Percentiles rank a stretch among this genome's conserved stretches.
Conservation (phyloP, 2,113 vertebrate genomes). For the Aleadryas rufinucha region DNA sequence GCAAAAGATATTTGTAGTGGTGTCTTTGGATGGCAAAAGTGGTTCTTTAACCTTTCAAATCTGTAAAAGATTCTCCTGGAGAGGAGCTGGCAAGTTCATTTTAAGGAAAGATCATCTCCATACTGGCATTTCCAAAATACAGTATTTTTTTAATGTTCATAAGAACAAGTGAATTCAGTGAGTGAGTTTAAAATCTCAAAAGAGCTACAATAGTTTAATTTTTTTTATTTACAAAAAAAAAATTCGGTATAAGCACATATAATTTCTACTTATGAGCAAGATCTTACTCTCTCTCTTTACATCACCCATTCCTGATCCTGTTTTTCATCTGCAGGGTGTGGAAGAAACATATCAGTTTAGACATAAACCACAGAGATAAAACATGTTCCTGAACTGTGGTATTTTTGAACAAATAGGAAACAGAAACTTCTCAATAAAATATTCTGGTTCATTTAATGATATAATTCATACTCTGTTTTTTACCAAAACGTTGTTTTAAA, state of each 20-base stretch:
- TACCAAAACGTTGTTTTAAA: background rate
- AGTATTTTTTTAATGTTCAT: background rate
- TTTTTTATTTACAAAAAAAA: background rate
- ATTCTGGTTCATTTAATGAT: background rate
- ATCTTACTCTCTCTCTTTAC: background rate
- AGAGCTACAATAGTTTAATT: background rate
- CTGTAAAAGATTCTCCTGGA: background rate
- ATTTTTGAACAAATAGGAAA: background rate
- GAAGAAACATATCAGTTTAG: background rate
- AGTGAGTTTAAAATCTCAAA: background rate
- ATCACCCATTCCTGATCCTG: background rate
- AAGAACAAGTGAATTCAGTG: background rate
- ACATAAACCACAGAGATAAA: background rate
- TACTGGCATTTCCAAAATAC: background rate
- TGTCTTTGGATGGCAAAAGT: background rate
- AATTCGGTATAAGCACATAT: rapidly evolving
- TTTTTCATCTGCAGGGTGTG: background rate
- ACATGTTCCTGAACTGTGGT: background rate
- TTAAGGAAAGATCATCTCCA: background rate
- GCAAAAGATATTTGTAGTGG: background rate
- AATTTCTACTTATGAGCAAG: background rate
- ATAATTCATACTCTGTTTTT: background rate
- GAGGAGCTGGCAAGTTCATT: background rate
- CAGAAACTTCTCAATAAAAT: background rate
- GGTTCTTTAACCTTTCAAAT: background rate